Base-by-base conservation (phyloP, 2,797 vertebrate genomes). In the Adrianichthys oophorus region DNA sequence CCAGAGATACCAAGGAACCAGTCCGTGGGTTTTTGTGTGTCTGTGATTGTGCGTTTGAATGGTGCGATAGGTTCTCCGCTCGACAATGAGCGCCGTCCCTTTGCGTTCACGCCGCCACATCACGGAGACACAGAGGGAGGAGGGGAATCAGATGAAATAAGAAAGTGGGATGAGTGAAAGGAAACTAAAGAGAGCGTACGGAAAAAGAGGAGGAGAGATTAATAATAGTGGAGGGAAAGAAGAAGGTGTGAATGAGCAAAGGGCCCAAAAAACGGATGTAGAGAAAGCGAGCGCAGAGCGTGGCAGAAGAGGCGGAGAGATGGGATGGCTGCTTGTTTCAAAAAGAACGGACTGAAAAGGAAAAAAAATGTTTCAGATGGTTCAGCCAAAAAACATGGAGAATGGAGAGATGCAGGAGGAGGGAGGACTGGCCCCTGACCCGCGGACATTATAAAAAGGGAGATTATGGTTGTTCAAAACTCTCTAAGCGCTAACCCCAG, bases 401-500 rank as follows among this genome's bases (percentile, higher is more conserved):
- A 84, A 84, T 74, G 64, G 70, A 74, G 59, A 54, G 77, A 73
- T 77, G 53, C 70, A 50, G 80, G 48, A 71, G 51, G 63, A 43
- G 60, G 52, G 65, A 68, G 72, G 73, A 51, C 62, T 90, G 89
- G 86, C 90, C 92, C 90, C 87, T 90, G 91, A 92, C 91, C 90
- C 81, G 78, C 76, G 87, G 85, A 91, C 91, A 89, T 86, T 89
- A 88, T 86, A 89, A 84, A 84, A 85, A 85, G 85, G 79, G 90
- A 92, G 92, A 93, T 92, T 92, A 93, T 72, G 87, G 90, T 91
- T 93, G 92, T 93, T 92, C 83, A 89, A 82, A 87, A 91, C 84
- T 74, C 85, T 92, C 88, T 91, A 90, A 92, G 86, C 78, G 78
- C 85, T 92, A 91, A 92, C 91, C 86, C 91, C 83, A 52, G 87